phyloP scores from a whole-genome alignment of 2,888 invertebrate genomes.

The Volucella inanis region DNA sequence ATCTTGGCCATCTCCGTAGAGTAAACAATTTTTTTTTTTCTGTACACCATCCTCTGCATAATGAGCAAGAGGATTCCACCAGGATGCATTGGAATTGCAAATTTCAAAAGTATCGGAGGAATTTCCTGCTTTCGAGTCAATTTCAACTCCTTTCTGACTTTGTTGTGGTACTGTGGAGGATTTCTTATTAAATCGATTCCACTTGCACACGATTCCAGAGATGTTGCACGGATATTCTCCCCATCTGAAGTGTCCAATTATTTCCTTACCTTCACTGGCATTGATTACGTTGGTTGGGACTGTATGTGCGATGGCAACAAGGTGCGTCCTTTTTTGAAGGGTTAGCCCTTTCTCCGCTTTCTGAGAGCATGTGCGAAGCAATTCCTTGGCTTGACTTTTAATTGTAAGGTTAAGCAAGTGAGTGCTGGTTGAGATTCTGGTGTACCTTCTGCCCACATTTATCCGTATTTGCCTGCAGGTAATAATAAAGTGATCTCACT shows the following conservation, averaged over 20 bases:
- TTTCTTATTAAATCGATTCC: slow-evolving; percentile 59
- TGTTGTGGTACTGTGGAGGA: slow-evolving; percentile 22
- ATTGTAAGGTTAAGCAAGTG: slow-evolving; percentile 48
- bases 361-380: slow-evolving; percentile 11
- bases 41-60: slow-evolving; percentile 34
- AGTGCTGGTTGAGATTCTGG: background rate
- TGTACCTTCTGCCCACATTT: slow-evolving; percentile 54
- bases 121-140: slow-evolving; percentile 48
- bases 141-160: slow-evolving; percentile 32
- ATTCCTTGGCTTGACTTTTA: slow-evolving; percentile 56
- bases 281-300: slow-evolving; percentile 53
- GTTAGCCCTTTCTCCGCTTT: slow-evolving; percentile 4
- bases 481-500: slow-evolving; percentile 61
- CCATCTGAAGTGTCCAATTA: slow-evolving; percentile 54
- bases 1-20: slow-evolving; percentile 40
- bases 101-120: slow-evolving; percentile 63
- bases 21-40: slow-evolving; percentile 20
- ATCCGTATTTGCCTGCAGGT: slow-evolving; percentile 11
- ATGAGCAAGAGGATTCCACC: slow-evolving; percentile 59
- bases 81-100: slow-evolving; percentile 70
- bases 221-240: too few relatives aligned
- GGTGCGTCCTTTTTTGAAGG: slow-evolving; percentile 45
- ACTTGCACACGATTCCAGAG: slow-evolving; percentile 31
- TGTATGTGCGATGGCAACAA: slow-evolving; percentile 24
- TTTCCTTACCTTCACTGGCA: slow-evolving; percentile 44